Conservation (phyloP, 37 sponge, comb jelly and placozoan genomes). For the Chondrosia reniformis region DNA sequence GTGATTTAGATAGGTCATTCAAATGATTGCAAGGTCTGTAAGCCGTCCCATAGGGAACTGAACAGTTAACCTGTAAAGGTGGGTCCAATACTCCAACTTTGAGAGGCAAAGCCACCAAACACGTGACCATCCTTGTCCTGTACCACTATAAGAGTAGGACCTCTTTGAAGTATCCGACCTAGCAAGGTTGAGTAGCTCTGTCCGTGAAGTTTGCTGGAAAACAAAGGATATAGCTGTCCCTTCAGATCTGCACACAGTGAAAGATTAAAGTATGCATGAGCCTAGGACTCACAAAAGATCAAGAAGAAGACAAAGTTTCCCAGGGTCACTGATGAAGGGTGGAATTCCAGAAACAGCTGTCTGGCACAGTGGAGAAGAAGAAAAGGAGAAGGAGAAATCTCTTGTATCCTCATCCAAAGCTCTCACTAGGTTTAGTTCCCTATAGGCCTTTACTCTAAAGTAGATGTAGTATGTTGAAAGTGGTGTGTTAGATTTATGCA, state of each 20-base stretch:
- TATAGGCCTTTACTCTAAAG: too few relatives aligned
- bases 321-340: too few relatives aligned
- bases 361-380: too few relatives aligned
- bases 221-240: slow-evolving; percentile 69
- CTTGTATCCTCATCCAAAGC: too few relatives aligned
- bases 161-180: slow-evolving; percentile 51
- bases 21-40: too few relatives aligned
- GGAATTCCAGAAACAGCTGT: too few relatives aligned
- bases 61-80: slow-evolving; percentile 78
- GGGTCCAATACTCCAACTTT: slow-evolving; percentile 64
- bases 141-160: slow-evolving; percentile 78
- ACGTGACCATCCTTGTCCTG: slow-evolving; percentile 68
- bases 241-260: slow-evolving; percentile 36
- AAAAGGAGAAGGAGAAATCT: too few relatives aligned
- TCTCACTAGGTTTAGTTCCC: too few relatives aligned
- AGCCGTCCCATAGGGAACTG: too few relatives aligned
- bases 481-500: too few relatives aligned
- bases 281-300: background rate
- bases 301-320: background rate
- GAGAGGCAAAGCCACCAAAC: slow-evolving; percentile 86
- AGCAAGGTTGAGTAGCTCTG: slow-evolving; percentile 84
- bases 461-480: too few relatives aligned
- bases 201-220: slow-evolving; percentile 78
- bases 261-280: background rate
- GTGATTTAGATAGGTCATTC: too few relatives aligned